Evolutionary conservation across 2,888 invertebrate genomes (phyloP).

Genomic region (Theretra japonica): DNA sequence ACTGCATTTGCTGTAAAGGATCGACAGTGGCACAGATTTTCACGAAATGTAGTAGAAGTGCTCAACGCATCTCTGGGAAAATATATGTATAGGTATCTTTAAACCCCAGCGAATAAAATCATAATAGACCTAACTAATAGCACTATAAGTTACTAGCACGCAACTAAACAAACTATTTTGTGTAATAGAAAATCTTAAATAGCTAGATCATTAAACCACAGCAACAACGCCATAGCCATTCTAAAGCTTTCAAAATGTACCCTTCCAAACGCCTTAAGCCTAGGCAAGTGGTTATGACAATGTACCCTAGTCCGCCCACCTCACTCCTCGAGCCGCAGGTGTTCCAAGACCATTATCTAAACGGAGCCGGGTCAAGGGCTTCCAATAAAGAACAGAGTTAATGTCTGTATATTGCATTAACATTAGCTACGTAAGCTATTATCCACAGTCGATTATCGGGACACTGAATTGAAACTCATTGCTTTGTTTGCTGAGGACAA

Average conservation of each 20-base stretch:
- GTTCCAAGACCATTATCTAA: constrained; percentile 33
- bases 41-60: no score
- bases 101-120: no score
- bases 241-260: constrained; percentile 15
- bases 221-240: not conserved
- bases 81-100: no score
- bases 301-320: constrained; percentile 7
- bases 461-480: not conserved
- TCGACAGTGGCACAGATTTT: no score
- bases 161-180: no score
- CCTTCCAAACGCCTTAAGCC: not conserved
- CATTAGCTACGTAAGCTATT: constrained; percentile 25
- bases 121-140: no score
- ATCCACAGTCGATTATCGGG: constrained; percentile 23
- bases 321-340: constrained; percentile 30
- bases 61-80: no score
- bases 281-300: constrained; percentile 7
- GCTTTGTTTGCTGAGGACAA: constrained; percentile 12
- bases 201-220: no score
- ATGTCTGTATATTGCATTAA: constrained; percentile 28
- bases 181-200: no score
- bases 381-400: constrained; percentile 39
- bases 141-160: not conserved
- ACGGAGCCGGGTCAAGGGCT: constrained; percentile 44
- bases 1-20: no score